These are phyloP conservation scores for Drosophila insularis DNA, from an alignment of 1,140 invertebrate species.

Conservation along the genomic window DNA sequence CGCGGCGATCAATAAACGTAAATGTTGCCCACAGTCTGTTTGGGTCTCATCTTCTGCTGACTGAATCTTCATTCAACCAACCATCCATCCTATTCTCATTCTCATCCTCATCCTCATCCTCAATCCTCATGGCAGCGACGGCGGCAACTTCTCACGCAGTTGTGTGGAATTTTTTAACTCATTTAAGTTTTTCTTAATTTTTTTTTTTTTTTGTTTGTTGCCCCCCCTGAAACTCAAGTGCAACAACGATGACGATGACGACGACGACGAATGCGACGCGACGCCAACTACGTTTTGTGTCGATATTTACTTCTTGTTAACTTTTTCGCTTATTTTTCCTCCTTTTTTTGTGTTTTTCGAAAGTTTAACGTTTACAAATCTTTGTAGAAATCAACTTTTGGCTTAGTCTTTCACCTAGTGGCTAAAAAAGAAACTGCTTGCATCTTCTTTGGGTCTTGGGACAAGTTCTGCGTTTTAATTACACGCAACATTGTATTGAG, in stretches of 20 bases:
- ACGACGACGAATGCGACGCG: too few species aligned
- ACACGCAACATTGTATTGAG: slow-evolving; percentile 61
- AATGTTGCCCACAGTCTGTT: slow-evolving; percentile 32
- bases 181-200: slow-evolving; percentile 79
- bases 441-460: slow-evolving; percentile 3
- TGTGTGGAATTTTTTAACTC: slow-evolving; percentile 75
- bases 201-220: slow-evolving; percentile 71
- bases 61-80: not conserved
- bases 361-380: slow-evolving; percentile 77
- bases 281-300: slow-evolving; percentile 48
- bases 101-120: slow-evolving; percentile 17
- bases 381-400: slow-evolving; percentile 69
- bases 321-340: slow-evolving; percentile 48
- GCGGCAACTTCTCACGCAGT: slow-evolving; percentile 77
- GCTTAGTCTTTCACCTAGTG: slow-evolving; percentile 70
- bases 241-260: slow-evolving; percentile 29
- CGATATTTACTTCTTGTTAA: slow-evolving; percentile 74
- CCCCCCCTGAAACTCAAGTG: slow-evolving; percentile 11
- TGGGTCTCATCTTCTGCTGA: slow-evolving; percentile 17
- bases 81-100: not conserved
- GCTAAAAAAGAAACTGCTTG: slow-evolving; percentile 13
- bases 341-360: slow-evolving; percentile 40
- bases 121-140: slow-evolving; percentile 29
- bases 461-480: slow-evolving; percentile 77
- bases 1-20: slow-evolving; percentile 78